phyloP scores from a whole-genome alignment of 2,113 vertebrate species.

The Cyanoramphus novaezelandiae region DNA sequence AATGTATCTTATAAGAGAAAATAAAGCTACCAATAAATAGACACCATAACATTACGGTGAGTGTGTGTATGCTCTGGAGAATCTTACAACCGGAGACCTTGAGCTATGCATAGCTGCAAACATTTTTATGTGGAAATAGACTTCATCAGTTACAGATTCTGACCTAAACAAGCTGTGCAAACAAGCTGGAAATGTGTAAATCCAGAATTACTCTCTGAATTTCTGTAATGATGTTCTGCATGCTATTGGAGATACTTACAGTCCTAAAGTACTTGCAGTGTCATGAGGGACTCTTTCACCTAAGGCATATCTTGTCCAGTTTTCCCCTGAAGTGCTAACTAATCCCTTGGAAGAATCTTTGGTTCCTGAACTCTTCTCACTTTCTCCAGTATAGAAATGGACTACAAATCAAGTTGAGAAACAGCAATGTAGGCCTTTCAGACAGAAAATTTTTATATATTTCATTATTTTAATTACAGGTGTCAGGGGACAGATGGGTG shows the following conservation, averaged over 20 bases:
- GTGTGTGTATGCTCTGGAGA: neutral
- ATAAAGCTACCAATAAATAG: neutral
- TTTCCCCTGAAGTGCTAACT: neutral
- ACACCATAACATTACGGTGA: neutral
- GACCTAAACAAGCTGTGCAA: neutral
- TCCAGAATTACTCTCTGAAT: neutral
- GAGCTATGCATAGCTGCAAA: neutral
- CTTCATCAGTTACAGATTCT: neutral
- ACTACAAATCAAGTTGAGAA: neutral
- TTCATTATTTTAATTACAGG: neutral
- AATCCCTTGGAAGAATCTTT: neutral
- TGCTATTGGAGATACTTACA: neutral
- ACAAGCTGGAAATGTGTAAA: neutral
- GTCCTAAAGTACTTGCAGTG: neutral
- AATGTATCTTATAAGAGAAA: neutral
- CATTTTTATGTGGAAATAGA: neutral
- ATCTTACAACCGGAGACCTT: neutral
- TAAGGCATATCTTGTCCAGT: neutral
- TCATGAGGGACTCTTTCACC: neutral
- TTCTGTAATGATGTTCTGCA: neutral
- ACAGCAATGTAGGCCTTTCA: neutral
- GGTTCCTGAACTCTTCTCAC: neutral
- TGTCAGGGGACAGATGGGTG: accelerated
- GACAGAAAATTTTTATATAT: neutral
- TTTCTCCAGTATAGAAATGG: neutral